Evolutionary conservation across 2,113 vertebrate species (phyloP), one percentile per base, ranked within the genome.

Genomic region (Microcebus murinus): DNA sequence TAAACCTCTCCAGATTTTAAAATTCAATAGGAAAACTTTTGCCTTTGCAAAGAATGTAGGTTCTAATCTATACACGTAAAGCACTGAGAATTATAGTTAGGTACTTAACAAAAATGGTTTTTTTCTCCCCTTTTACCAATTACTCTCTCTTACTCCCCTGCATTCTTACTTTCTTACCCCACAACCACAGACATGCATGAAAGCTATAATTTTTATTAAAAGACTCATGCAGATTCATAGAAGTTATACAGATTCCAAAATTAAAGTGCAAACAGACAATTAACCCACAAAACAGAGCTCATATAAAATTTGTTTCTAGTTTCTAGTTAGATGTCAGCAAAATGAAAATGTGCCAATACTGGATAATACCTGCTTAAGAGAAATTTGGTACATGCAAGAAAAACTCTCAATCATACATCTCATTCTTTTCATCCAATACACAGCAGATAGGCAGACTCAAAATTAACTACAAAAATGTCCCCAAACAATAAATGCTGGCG

Each of bases 181-280:
- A 95, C 84, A 92, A 94, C 76, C 96, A 92, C 76, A 83, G 94
- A 96, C 96, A 97, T 97, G 68, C 68, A 95, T 77, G 87, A 98
- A 98, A 98, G 88, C 93, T 98, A 68, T 98, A 98, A 98, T 98
- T 98, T 98, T 98, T 97, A 97, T 98, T 98, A 97, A 95, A 98
- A 98, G 93, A 87, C 34, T 97, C 95, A 96, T 96, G 81, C 25
- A 97, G 87, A 97, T 97, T 97, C 97, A 98, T 97, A 98, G 94
- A 81, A 34, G 93, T 96, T 98, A 96, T 45, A 84, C 68, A 77
- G 94, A 95, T 98, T 85, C 88, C 87, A 96, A 96, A 92, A 97
- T 83, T 96, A 94, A 97, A 96, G 77, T 52, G 59, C 81, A 98
- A 97, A 97, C 57, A 98, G 97, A 97, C 63, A 98, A 98, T 98